Evolutionary conservation across 2,113 vertebrate species (phyloP), one percentile per base, ranked within the genome.

Genomic region (Sula dactylatra): DNA sequence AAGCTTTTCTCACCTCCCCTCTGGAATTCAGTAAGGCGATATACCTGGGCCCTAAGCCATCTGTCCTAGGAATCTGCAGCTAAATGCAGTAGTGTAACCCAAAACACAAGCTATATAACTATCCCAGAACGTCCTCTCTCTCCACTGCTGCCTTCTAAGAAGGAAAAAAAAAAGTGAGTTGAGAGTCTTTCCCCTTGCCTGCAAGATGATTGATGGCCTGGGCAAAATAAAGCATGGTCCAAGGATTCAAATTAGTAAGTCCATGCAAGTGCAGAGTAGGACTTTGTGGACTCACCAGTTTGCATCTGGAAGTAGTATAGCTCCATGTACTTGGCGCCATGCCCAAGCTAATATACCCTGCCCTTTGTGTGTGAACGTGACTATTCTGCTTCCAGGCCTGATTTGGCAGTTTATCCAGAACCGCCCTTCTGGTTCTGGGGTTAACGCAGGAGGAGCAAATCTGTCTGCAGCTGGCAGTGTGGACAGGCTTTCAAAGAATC

Each of bases 281-380:
- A 79, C 82, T 29, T 94, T 2, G 22, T 90, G 95, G 94, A 96
- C 87, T 95, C 90, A 95, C 93, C 78, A 97, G 74, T 95, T 93
- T 96, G 94, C 96, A 97, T 97, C 96, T 97, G 96, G 96, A 97
- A 97, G 78, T 92, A 96, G 94, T 96, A 96, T 87, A 97, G 94
- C 78, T 96, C 70, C 96, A 73, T 95, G 96, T 94, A 95, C 87
- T 93, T 96, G 96, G 96, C 87, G 0, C 25, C 34, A 22, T 29
- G 94, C 96, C 96, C 90, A 88, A 95, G 70, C 69, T 90, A 91
- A 96, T 94, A 95, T 65, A 96, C 94, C 92, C 93, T 97, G 93
- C 82, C 96, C 94, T 95, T 96, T 95, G 81, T 97, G 93, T 95
- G 93, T 80, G 93, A 97, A 96, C 90, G 96, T 97, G 96, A 96